phyloP scores from a whole-genome alignment of 2,888 invertebrate species.

The Stenotaenia linearis region DNA sequence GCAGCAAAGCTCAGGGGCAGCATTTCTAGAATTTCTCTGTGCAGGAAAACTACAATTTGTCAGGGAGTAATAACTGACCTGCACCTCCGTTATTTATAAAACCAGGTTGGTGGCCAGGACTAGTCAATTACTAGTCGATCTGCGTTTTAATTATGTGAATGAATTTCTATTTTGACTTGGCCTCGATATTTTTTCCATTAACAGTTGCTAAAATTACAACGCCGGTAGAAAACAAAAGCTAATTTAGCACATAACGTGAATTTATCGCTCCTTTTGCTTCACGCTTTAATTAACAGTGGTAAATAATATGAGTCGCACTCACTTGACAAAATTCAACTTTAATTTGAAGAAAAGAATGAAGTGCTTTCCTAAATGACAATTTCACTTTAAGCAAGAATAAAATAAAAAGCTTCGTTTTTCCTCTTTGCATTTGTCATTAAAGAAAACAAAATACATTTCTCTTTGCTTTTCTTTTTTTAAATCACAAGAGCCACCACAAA shows the following conservation, averaged over 20 bases:
- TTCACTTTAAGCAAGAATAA: background rate
- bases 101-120: background rate
- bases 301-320: conserved; percentile 20
- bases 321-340: conserved; percentile 17
- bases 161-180: background rate
- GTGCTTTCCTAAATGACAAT: background rate
- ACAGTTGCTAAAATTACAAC: conserved; percentile 6
- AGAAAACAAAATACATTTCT: background rate
- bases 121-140: background rate
- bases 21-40: background rate
- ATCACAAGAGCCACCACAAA: too few relatives aligned
- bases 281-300: conserved; percentile 20
- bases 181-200: background rate
- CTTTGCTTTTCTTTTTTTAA: background rate
- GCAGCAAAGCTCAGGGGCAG: background rate
- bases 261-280: conserved; percentile 16
- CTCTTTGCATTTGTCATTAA: background rate
- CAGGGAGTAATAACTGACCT: background rate
- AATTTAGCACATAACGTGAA: conserved; percentile 8
- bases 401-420: background rate
- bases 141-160: background rate
- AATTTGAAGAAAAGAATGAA: conserved; percentile 8
- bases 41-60: background rate
- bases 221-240: conserved; percentile 11
- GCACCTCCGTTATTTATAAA: background rate